These are phyloP conservation scores for Brachionus rotundiformis DNA, from an alignment of 1,140 invertebrate genomes.

Conservation along the genomic window DNA sequence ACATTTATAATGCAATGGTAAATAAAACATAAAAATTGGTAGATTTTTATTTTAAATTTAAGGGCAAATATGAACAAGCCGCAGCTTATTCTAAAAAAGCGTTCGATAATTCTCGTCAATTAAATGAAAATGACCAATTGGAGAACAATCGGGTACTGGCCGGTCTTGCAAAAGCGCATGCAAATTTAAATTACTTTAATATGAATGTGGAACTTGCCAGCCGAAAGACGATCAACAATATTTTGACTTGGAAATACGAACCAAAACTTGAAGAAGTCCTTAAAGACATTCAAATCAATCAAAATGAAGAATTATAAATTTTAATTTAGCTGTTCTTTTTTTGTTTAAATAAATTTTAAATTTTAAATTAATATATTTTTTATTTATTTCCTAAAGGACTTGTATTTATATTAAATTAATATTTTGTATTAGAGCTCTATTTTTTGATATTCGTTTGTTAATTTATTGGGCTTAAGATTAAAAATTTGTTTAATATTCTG, in stretches of 20 bases:
- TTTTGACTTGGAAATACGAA: constrained; percentile 47
- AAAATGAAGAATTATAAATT: background rate
- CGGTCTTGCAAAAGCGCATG: constrained; percentile 25
- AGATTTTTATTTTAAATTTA: background rate
- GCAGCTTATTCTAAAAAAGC: constrained; percentile 42
- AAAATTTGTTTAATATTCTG: too few relatives aligned
- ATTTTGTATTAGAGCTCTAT: too few relatives aligned
- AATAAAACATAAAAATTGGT: background rate
- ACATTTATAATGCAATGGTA: constrained; percentile 33
- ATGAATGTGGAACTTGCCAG: constrained; percentile 29
- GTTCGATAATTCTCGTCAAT: constrained; percentile 37
- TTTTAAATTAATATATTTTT: background rate
- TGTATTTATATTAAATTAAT: too few relatives aligned
- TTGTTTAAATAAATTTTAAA: background rate
- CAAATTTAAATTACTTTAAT: constrained; percentile 29
- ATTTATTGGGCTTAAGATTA: too few relatives aligned
- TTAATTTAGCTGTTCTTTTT: background rate
- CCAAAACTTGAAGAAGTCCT: constrained; percentile 19
- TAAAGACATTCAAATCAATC: background rate
- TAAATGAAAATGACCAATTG: background rate
- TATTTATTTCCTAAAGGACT: background rate
- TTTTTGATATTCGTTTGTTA: too few relatives aligned
- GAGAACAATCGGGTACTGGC: constrained; percentile 42
- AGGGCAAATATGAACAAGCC: constrained; percentile 49
- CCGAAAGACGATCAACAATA: constrained; percentile 7